Evolutionary conservation across 2,888 invertebrate species (phyloP), one percentile per base, ranked within the genome.

Genomic region (Metacarcinus magister): DNA sequence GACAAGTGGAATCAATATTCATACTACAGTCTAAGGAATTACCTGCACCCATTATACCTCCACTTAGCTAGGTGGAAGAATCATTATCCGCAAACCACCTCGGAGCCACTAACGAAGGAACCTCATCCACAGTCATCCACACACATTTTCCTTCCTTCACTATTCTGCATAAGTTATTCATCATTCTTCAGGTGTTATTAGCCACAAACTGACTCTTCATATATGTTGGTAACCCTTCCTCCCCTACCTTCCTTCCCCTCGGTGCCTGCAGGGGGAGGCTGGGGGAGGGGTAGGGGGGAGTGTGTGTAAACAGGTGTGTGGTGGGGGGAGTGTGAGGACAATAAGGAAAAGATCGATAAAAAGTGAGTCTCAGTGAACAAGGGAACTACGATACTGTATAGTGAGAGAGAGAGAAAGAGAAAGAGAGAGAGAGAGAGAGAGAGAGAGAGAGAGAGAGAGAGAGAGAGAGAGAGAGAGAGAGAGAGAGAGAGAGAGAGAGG

Each of bases 401-500:
- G 54, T 8, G 54, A 54, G 54, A 54, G 54, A 54, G 54, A 54
- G 54, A 54, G 13, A 23, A 13, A 82, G 28, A 23, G 32, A 46
- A 23, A 43, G 13, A 82, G 82, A 39, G 44, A 75, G 94, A 44
- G 82, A 75, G 39, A 39, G 75, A 67, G 19, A 39, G 89, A 46
- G 89, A 32, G 54, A 94, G 48, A n/a, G 89, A 89, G 89, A 94
- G 54, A 54, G 23, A 46, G 94, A 60, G n/a, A 43, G 48, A 46
- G 46, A 87, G 44, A 87, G 82, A n/a, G n/a, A 94, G 44, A 43
- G 39, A 82, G 87, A 43, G n/a, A 82, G 82, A 46, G 43, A 82
- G 87, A 67, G 82, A 44, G 94, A 94, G 94, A 46, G 28, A 32
- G 94, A 75, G 23, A 23, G 44, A 82, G 82, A 43, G 67, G 75